Base-by-base conservation (phyloP, 1,140 invertebrate genomes). In the Drosophila orena region DNA sequence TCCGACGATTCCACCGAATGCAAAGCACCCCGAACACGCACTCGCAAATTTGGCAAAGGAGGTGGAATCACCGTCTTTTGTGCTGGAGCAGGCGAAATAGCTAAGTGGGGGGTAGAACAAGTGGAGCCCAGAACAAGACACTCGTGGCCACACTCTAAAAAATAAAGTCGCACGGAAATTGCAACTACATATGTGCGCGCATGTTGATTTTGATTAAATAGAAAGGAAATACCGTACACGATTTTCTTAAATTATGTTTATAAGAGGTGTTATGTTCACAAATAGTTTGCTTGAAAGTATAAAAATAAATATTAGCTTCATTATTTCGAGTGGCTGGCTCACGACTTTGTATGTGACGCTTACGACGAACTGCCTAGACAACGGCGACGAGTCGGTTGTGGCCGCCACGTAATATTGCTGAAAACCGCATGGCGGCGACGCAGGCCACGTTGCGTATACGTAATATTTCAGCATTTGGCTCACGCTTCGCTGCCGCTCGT, bases 391-490 rank as follows among this genome's bases (percentile, higher is more conserved):
- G 55, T 70, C 69, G 64, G 74, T 76, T 86, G 79, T 81, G 84
- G 83, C 64, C 79, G 71, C 83, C 79, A 78, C 66, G 83, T 83
- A 77, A 88, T 89, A 89, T 89, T 83, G 83, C 79, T 83, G 84
- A 73, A 89, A 83, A 70, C 84, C 84, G 40, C 83, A 88, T 42
- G 59, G 64, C 55, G 43, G 58, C 40, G 50, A 37, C 40, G 49
- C 40, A 75, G 68, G 59, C 79, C 73, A 66, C 77, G 65, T 74
- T 90, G 85, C 84, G 84, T 89, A 89, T 89, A 80, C 79, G 85
- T 89, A 89, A 89, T 89, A 89, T 89, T 89, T 89, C 73, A 89
- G 85, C 77, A 89, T 89, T 84, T 89, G 84, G 68, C 56, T 61
- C 84, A 83, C 79, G 76, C 79, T 89, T 84, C 84, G 84, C 52